Base-by-base conservation (phyloP, 2,113 vertebrate genomes). In the Coptodon rendalli region DNA sequence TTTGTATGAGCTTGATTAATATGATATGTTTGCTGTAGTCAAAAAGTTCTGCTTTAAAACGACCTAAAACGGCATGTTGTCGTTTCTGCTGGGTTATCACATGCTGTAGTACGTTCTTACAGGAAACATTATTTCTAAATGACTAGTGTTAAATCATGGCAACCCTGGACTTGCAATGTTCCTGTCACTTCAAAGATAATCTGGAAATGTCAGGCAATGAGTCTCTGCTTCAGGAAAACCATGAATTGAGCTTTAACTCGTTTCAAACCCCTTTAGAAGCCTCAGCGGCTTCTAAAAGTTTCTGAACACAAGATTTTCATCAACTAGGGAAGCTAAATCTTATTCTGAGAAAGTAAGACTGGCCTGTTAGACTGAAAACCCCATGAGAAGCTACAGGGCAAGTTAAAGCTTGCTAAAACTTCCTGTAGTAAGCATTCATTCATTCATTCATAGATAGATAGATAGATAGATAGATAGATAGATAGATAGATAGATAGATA, bases 241-340 rank as follows among this genome's bases (percentile, higher is more conserved):
- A 22, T 43, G 66, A 71, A 43, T 16, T 40, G n/a, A 71, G 36
- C 66, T 71, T 71, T 40, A 71, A 43, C n/a, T 24, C 0, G 12
- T 71, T 71, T 43, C 36, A 71, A 71, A 43, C 66, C n/a, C n/a
- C 38, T 9, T 43, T n/a, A 66, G 61, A 36, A 66, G n/a, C n/a
- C 12, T 16, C 38, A 27, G 5, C 66, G 43, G 2, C 5, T 71
- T 71, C 22, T 2, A 24, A 10, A 71, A 1, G 38, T 43, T 24
- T 71, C 66, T 71, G 36, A 71, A 71, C 12, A 27, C 11, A 27
- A 13, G 54, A 13, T 12, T 27, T 56, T 56, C 22, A 40, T 71
- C 66, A 40, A 71, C 66, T 43, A 71, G 36, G 36, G 5, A 71
- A 71, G 63, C 3, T 71, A 40, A 43, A 24, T 71, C 2, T 43